Percentiles rank a stretch among this genome's conserved stretches.
These are phyloP conservation scores for Macrosiphum euphorbiae DNA, from an alignment of 2,888 invertebrate species.

Conservation along the genomic window DNA sequence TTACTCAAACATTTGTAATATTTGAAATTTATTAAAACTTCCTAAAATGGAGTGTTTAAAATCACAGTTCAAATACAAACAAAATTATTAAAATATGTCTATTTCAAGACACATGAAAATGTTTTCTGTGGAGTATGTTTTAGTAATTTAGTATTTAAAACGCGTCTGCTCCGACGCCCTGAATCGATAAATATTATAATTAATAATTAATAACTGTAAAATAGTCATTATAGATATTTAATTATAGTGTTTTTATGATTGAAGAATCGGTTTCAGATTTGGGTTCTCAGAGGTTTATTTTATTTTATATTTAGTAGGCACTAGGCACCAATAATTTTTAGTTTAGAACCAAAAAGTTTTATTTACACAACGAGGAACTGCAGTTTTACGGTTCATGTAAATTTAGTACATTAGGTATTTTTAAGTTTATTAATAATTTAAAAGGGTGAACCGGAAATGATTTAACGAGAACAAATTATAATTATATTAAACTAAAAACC, in stretches of 20 bases:
- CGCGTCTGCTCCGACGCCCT: neutral
- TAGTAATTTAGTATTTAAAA: neutral
- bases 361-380: neutral
- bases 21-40: neutral
- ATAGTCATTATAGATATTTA: neutral
- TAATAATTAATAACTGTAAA: too few relatives aligned
- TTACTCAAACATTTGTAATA: neutral
- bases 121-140: neutral
- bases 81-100: neutral
- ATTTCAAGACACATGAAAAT: neutral
- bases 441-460: neutral
- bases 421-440: neutral
- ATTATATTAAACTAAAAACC: neutral
- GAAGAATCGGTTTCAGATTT: neutral
- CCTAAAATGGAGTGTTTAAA: neutral
- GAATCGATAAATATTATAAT: neutral
- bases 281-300: neutral
- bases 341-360: neutral
- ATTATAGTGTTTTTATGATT: neutral
- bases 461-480: neutral
- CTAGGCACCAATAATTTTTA: neutral
- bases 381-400: neutral
- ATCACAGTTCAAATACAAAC: neutral
- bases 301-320: neutral
- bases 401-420: neutral